Evolutionary conservation across 2,113 vertebrate genomes (phyloP).

Genomic region (Herpailurus yagouaroundi): DNA sequence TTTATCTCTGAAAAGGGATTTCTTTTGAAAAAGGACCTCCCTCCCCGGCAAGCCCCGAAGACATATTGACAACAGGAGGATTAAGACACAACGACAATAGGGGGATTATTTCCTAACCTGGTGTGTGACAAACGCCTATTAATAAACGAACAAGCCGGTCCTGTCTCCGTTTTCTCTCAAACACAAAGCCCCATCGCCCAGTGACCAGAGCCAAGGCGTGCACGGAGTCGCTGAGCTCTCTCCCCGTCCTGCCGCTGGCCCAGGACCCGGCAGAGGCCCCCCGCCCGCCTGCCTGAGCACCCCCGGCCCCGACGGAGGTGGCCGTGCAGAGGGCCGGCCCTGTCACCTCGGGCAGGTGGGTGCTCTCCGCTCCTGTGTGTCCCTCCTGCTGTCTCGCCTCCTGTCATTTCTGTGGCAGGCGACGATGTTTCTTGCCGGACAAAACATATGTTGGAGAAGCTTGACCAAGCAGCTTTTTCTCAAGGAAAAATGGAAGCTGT

Average conservation of each 20-base stretch:
- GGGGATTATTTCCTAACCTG: conserved; percentile 15
- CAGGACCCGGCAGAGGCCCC: not conserved
- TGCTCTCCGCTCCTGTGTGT: not conserved
- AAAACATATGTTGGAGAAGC: not conserved
- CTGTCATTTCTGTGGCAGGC: not conserved
- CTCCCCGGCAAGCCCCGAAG: not conserved
- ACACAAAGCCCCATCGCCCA: not conserved
- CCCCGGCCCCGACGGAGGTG: fast-evolving
- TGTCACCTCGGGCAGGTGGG: too few species aligned
- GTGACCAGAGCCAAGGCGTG: not conserved
- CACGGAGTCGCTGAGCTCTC: not conserved
- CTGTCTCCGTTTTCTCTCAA: not conserved
- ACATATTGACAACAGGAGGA: not conserved
- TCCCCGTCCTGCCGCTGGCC: not conserved
- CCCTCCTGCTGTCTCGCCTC: not conserved
- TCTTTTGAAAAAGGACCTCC: not conserved
- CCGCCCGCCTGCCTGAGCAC: not conserved
- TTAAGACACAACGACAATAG: not conserved
- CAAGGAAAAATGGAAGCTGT: not conserved
- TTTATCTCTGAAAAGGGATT: not conserved
- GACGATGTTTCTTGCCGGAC: not conserved
- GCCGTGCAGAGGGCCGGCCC: fast-evolving
- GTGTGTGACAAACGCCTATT: not conserved
- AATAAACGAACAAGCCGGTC: not conserved
- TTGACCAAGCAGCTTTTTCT: not conserved